These are phyloP conservation scores for Calypte anna DNA, from an alignment of 2,113 vertebrate genomes.

Conservation along the genomic window DNA sequence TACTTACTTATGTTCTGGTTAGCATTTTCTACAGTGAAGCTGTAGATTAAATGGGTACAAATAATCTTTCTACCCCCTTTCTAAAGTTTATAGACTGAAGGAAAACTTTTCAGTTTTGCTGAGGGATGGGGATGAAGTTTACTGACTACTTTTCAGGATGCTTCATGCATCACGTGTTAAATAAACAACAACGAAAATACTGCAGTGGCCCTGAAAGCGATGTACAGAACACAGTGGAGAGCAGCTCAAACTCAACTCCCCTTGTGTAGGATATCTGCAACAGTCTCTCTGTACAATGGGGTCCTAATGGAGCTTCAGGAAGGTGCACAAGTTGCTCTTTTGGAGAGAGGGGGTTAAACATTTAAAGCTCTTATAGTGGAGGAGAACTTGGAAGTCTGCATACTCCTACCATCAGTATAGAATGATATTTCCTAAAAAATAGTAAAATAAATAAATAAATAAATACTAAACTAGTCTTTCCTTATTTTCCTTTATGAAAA, in stretches of 20 bases:
- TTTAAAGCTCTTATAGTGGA: background rate
- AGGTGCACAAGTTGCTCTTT: background rate
- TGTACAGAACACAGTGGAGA: background rate
- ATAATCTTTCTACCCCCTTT: background rate
- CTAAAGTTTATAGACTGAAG: background rate
- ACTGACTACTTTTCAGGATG: background rate
- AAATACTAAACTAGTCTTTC: background rate
- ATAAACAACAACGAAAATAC: background rate
- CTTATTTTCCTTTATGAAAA: background rate
- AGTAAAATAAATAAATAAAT: background rate
- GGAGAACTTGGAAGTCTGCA: background rate
- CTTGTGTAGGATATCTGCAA: background rate
- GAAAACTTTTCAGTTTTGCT: background rate
- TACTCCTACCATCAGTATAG: background rate
- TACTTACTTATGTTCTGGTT: background rate
- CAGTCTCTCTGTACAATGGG: background rate
- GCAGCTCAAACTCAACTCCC: background rate
- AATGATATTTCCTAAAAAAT: background rate
- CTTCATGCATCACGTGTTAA: background rate
- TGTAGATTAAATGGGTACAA: background rate
- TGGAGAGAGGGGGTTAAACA: background rate
- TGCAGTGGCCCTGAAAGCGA: background rate
- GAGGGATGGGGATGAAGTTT: background rate
- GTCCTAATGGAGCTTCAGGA: rapidly evolving
- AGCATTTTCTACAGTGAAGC: background rate